These are phyloP conservation scores for Glossophaga mutica DNA, from an alignment of 2,797 vertebrate species.

Conservation along the genomic window DNA sequence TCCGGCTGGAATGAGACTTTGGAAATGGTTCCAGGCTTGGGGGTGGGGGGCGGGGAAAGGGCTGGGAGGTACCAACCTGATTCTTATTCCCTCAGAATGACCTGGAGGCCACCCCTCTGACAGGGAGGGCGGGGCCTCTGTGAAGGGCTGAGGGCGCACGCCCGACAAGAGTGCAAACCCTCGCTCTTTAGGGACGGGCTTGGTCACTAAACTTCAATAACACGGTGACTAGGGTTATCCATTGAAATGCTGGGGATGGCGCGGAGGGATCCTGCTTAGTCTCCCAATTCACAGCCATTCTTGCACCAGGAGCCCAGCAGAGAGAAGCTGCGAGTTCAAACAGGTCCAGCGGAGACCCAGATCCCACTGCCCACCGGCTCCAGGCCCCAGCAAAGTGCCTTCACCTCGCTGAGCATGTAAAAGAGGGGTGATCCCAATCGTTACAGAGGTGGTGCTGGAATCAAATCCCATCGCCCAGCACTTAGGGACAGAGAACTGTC, in stretches of 20 bases:
- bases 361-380: background rate
- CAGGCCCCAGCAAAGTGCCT: background rate
- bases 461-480: background rate
- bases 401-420: background rate
- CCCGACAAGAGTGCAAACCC: background rate
- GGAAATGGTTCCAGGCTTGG: background rate
- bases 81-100: background rate
- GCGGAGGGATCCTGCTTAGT: background rate
- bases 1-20: fast-evolving
- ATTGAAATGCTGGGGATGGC: background rate
- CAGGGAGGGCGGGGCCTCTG: background rate
- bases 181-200: background rate
- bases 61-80: background rate
- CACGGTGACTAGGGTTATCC: background rate
- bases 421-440: background rate
- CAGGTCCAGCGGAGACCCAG: background rate
- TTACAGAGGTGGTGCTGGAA: background rate
- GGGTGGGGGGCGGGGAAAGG: background rate
- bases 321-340: background rate
- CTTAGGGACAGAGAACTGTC: background rate
- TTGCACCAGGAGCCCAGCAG: background rate
- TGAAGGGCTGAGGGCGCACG: background rate
- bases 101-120: background rate
- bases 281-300: background rate
- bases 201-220: background rate